Evolutionary conservation across 2,888 invertebrate species (phyloP), one percentile per base, ranked within the genome.

Genomic region (Ephialtes manifestator): DNA sequence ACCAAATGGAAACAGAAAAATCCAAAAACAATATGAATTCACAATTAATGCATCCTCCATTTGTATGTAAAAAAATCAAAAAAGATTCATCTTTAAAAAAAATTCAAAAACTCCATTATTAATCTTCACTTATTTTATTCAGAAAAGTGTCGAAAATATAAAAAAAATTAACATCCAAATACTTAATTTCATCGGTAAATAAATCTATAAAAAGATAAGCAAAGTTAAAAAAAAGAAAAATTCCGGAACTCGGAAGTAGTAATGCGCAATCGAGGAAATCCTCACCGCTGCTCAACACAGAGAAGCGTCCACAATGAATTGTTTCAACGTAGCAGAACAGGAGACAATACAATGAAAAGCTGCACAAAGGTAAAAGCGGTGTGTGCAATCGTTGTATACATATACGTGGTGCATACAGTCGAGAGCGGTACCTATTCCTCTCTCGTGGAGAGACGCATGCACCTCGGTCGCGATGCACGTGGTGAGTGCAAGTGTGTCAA

Each of bases 401-500:
- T 51, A 20, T 39, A 55, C 55, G 55, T 39, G 28, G 55, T 76
- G 65, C 51, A 76, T 46, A 51, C 24, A 60, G 31, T 48, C 43
- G 71, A 20, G 39, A 24, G 48, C 48, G 48, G 48, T 48, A 48
- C 48, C 39, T 39, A 39, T 79, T 71, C 78, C 75, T 75, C 83
- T 80, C 82, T 81, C 60, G 71, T 48, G 51, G 65, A 53, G 70
- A 76, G 75, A 89, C 92, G 92, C 91, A 89, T 91, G 92, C 92
- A 92, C 89, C 83, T 86, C 87, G 86, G 89, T 88, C 86, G 87
- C 90, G 92, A 92, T 93, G 93, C 93, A 93, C 93, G 93, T 93
- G 93, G 93, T 93, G 92, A 93, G 93, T 92, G 93, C 93, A 93
- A 93, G 93, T 94, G 91, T 94, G 94, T 94, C 93, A 93, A 94